Evolutionary conservation across 2,888 invertebrate genomes (phyloP).

Genomic region (Dascillus cervinus): DNA sequence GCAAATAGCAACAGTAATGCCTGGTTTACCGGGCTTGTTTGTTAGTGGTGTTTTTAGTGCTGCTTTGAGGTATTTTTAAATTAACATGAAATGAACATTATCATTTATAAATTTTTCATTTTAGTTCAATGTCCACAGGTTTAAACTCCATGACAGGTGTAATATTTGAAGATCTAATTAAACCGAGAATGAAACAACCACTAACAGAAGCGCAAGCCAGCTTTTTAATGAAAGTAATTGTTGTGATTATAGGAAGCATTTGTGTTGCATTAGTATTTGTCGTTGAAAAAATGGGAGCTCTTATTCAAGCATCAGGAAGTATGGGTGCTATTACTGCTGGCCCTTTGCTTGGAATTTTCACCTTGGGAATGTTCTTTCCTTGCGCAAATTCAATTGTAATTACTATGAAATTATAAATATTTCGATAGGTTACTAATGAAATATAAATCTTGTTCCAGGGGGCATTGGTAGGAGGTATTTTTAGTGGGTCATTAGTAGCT

Average conservation of each 20-base stretch:
- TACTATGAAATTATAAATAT: too few species aligned
- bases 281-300: conserved; percentile 62
- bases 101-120: conserved; percentile 15
- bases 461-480: conserved; percentile 54
- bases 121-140: conserved; percentile 70
- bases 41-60: conserved; percentile 85
- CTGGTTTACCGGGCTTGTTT: conserved; percentile 76
- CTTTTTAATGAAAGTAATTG: conserved; percentile 63
- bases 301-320: conserved; percentile 64
- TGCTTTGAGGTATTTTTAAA: conserved; percentile 60
- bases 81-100: background rate
- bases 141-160: conserved; percentile 75
- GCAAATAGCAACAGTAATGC: conserved; percentile 63
- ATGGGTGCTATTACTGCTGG: conserved; percentile 64
- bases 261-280: conserved; percentile 62
- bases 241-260: conserved; percentile 53
- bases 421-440: too few species aligned
- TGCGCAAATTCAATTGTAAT: conserved; percentile 59
- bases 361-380: conserved; percentile 62
- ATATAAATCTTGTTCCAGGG: too few species aligned
- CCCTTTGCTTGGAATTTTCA: conserved; percentile 61
- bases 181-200: conserved; percentile 56
- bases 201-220: conserved; percentile 58
- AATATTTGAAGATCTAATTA: conserved; percentile 68
- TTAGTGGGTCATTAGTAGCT: conserved; percentile 53